Evolutionary conservation across 2,797 vertebrate species (phyloP).

Genomic region (Karalla daura): DNA sequence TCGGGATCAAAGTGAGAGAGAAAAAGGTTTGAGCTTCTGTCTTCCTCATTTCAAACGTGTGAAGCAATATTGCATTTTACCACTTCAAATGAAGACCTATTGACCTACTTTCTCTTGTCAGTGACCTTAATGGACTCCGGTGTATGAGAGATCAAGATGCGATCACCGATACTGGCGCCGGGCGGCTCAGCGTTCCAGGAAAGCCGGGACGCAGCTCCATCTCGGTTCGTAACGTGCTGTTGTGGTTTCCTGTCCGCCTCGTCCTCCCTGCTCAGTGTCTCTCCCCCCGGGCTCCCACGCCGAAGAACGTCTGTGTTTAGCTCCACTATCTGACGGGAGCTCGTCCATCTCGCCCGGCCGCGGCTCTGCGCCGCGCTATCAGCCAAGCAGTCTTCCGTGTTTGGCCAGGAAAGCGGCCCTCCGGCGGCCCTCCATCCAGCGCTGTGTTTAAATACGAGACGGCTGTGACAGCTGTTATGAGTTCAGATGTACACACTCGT

Average conservation of each 20-base stretch:
- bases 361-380: constrained; percentile 46
- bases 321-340: constrained; percentile 68
- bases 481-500: constrained; percentile 30
- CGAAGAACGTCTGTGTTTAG: constrained; percentile 68
- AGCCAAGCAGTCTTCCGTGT: constrained; percentile 39
- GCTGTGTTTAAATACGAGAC: constrained; percentile 55
- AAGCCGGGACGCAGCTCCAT: constrained; percentile 7
- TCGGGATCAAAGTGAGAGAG: too few relatives aligned
- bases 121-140: too few relatives aligned
- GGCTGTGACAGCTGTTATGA: constrained; percentile 61
- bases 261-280: constrained; percentile 69
- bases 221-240: constrained; percentile 39
- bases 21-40: too few relatives aligned
- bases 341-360: constrained; percentile 56
- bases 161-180: not conserved
- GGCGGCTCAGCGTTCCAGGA: constrained; percentile 8
- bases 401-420: constrained; percentile 44
- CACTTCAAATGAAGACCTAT: too few relatives aligned
- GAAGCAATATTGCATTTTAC: too few relatives aligned
- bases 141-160: constrained; percentile 25
- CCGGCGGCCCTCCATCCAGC: constrained; percentile 31
- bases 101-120: too few relatives aligned
- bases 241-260: constrained; percentile 57
- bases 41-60: too few relatives aligned
- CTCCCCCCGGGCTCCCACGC: constrained; percentile 7